phyloP scores from a whole-genome alignment of 1,140 invertebrate genomes.

The Teleopsis dalmanni region DNA sequence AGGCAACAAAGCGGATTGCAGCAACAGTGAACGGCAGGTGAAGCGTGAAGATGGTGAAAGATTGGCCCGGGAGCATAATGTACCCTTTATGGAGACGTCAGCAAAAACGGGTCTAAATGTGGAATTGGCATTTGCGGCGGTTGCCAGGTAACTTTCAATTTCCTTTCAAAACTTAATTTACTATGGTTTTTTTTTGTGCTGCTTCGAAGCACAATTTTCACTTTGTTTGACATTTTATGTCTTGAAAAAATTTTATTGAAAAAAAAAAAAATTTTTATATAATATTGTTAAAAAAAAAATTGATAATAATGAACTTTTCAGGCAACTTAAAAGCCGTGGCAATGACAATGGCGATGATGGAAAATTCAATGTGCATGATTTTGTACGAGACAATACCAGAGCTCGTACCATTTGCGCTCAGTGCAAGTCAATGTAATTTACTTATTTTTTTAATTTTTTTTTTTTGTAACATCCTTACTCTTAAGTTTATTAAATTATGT shows the following conservation, averaged over 20 bases:
- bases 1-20: constrained; percentile 80
- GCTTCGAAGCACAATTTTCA: too few species aligned
- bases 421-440: constrained; percentile 24
- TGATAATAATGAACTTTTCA: constrained; percentile 35
- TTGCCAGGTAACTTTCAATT: constrained; percentile 53
- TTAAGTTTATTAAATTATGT: too few species aligned
- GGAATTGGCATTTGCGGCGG: constrained; percentile 70
- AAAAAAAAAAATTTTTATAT: constrained; percentile 1
- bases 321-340: constrained; percentile 55
- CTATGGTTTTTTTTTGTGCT: neutral
- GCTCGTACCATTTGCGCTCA: constrained; percentile 46
- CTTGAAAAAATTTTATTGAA: neutral
- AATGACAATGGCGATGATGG: constrained; percentile 50
- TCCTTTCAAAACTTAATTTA: neutral
- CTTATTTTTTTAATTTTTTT: neutral
- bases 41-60: constrained; percentile 73
- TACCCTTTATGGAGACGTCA: constrained; percentile 81
- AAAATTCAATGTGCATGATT: constrained; percentile 62
- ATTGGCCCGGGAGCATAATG: constrained; percentile 71
- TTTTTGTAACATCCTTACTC: neutral
- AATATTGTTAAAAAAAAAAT: too few species aligned
- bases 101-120: constrained; percentile 81
- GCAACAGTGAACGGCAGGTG: constrained; percentile 63
- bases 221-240: neutral
- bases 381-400: constrained; percentile 56